Percentiles rank a stretch among this genome's conserved stretches.
phyloP scores from a whole-genome alignment of 2,888 invertebrate species.

The Papilio demoleus region DNA sequence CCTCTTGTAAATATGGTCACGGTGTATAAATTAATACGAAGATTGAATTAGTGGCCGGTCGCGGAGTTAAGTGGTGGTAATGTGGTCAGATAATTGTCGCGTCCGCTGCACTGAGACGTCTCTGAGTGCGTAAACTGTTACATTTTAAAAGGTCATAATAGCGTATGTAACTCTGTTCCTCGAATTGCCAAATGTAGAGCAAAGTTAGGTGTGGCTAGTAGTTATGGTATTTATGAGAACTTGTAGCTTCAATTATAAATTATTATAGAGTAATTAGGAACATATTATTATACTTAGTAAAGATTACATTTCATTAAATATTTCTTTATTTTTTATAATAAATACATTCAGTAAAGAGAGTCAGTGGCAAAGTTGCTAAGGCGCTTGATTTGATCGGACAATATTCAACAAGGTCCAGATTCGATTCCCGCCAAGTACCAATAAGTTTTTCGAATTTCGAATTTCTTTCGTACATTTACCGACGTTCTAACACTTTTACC shows the following conservation, averaged over 20 bases:
- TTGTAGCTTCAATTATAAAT: background rate
- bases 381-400: too few relatives aligned
- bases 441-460: too few relatives aligned
- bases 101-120: constrained; percentile 43
- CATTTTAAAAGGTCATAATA: background rate
- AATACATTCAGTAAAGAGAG: too few relatives aligned
- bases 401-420: too few relatives aligned
- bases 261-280: too few relatives aligned
- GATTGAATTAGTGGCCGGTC: constrained; percentile 48
- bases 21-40: constrained; percentile 43
- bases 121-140: background rate
- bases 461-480: too few relatives aligned
- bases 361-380: too few relatives aligned
- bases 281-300: too few relatives aligned
- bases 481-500: too few relatives aligned
- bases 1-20: constrained; percentile 25
- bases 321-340: too few relatives aligned
- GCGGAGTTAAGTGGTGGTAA: constrained; percentile 45
- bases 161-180: background rate
- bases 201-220: background rate
- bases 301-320: too few relatives aligned
- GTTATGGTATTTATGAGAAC: background rate
- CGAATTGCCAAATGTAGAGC: background rate
- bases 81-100: constrained; percentile 50
- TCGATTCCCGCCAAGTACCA: too few relatives aligned